phyloP scores from a whole-genome alignment of 1,140 invertebrate species.

The Gryllus bimaculatus region DNA sequence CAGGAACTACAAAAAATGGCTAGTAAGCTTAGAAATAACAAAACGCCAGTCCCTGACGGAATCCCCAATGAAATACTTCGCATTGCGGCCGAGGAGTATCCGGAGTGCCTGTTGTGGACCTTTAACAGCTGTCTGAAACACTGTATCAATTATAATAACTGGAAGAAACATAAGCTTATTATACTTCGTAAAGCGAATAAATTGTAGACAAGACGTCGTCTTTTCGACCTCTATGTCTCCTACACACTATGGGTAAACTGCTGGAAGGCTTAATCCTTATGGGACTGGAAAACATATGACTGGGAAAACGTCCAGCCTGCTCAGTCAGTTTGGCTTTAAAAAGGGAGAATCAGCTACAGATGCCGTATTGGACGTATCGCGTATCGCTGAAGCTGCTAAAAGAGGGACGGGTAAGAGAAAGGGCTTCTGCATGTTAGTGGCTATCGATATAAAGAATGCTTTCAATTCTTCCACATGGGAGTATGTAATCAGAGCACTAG shows the following conservation, averaged over 20 bases:
- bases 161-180: constrained; percentile 18
- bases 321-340: constrained; percentile 25
- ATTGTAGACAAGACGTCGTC: constrained; percentile 12
- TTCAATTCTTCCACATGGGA: constrained; percentile 25
- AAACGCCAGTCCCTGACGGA: too few species aligned
- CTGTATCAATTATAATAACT: too few species aligned
- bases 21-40: too few species aligned
- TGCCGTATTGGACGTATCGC: constrained; percentile 20
- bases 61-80: too few species aligned
- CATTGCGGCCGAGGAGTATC: too few species aligned
- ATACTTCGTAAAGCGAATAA: constrained; percentile 22
- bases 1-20: too few species aligned
- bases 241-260: constrained; percentile 26
- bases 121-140: too few species aligned
- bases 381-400: constrained; percentile 9
- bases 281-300: constrained; percentile 15
- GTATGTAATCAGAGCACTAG: constrained; percentile 22
- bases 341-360: constrained; percentile 22
- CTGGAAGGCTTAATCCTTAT: constrained; percentile 25
- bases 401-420: constrained; percentile 10
- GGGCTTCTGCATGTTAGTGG: constrained; percentile 19
- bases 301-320: constrained; percentile 14
- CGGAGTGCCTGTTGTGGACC: too few species aligned
- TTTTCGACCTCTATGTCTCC: constrained; percentile 26
- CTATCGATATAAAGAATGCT: constrained; percentile 27